These are phyloP conservation scores for Micrasema minimum DNA, from an alignment of 1,140 invertebrate species.

Conservation along the genomic window DNA sequence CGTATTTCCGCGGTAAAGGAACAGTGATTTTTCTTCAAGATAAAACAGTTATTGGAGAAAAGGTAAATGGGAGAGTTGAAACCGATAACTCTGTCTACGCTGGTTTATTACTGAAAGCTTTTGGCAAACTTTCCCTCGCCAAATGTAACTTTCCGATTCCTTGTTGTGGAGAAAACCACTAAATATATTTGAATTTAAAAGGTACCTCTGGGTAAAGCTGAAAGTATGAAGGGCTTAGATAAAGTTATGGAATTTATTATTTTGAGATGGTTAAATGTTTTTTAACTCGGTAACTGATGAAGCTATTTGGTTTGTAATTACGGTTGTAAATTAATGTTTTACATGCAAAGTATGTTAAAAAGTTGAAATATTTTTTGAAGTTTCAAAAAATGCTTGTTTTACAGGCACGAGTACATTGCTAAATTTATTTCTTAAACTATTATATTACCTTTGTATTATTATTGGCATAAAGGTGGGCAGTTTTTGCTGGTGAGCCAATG, in stretches of 20 bases:
- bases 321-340: not conserved
- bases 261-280: not conserved
- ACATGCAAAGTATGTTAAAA: not conserved
- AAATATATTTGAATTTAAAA: conserved; percentile 8
- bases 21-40: conserved; percentile 30
- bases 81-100: conserved; percentile 24
- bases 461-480: not conserved
- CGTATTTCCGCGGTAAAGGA: conserved; percentile 8
- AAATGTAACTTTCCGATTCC: conserved; percentile 17
- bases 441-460: not conserved
- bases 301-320: not conserved
- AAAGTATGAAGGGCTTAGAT: not conserved
- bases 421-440: too few relatives aligned
- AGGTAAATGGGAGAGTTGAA: conserved; percentile 22
- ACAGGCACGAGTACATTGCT: not conserved
- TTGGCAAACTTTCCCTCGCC: conserved; percentile 15
- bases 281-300: not conserved
- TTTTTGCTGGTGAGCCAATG: too few relatives aligned
- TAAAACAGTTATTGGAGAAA: conserved; percentile 39
- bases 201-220: not conserved
- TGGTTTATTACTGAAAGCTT: conserved; percentile 29
- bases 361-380: not conserved
- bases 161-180: not conserved
- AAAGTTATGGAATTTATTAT: not conserved
- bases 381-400: not conserved